Base-by-base conservation (phyloP, 1,140 invertebrate genomes). In the Drosophila trapezifrons region DNA sequence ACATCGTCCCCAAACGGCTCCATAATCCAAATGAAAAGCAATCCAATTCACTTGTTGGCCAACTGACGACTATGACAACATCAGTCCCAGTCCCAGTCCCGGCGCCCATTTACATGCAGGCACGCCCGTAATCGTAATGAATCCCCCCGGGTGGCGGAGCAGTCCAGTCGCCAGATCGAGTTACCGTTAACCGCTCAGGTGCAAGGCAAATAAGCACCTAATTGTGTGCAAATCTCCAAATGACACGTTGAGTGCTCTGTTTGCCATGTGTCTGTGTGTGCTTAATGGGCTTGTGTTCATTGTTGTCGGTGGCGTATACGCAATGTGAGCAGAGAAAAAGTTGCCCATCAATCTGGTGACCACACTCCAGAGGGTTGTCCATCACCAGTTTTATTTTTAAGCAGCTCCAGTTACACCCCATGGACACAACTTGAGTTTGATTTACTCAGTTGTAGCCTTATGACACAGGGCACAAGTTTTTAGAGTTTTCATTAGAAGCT, bases 181-280 rank as follows among this genome's bases (percentile, higher is more conserved):
- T 55, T 59, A 52, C 55, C 22, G 22, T 43, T 40, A 56, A 64
- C 52, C 54, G 38, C 52, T 66, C 56, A 67, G 73, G 64, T 80
- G 55, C 59, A 47, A 40, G 49, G 37, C 60, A 78, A 74, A 69
- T 86, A 60, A 74, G 63, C 75, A 82, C 67, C 62, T 76, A 78
- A 87, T 87, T 85, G 82, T 85, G 82, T 81, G 45, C 51, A 72
- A 83, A 83, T 83, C 80, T 83, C 49, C 47, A 79, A 79, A 79
- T 79, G 70, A 55, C 69, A 56, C 52, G 40, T 83, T 74, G 51
- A 67, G 74, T 76, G 65, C 56, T 47, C 67, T 72, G 78, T 65
- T 80, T 65, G 43, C 32, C 1, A 17, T 35, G 9, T 29, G 32
- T 51, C 38, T 75, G 59, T 65, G 51, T 76, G 73, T 25, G 46